These are phyloP conservation scores for Trematocara marginatum DNA, from an alignment of 2,113 vertebrate genomes.

Conservation along the genomic window DNA sequence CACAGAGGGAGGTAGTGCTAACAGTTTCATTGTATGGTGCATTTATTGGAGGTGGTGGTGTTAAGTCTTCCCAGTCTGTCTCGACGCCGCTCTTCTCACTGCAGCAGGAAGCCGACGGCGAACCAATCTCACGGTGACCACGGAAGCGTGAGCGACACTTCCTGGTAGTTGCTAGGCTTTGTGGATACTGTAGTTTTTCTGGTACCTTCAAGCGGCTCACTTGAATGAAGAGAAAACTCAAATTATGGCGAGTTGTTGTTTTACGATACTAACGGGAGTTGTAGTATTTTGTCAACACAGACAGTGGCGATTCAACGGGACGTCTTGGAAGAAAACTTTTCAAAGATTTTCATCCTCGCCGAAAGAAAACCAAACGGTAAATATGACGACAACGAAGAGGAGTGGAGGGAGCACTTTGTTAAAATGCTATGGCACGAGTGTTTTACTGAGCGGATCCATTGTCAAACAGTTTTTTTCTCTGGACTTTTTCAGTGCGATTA, in stretches of 20 bases:
- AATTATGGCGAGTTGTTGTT: slow-evolving; percentile 28
- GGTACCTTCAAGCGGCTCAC: accelerated
- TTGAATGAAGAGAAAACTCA: neutral
- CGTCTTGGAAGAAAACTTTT: slow-evolving; percentile 57
- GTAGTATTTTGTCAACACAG: slow-evolving; percentile 58
- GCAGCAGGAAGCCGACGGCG: slow-evolving; percentile 71
- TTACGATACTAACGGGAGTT: slow-evolving; percentile 38
- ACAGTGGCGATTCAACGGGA: slow-evolving; percentile 51
- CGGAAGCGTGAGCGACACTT: slow-evolving; percentile 55
- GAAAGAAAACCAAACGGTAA: slow-evolving; percentile 32
- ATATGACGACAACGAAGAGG: neutral
- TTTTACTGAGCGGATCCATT: neutral
- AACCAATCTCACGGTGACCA: slow-evolving; percentile 60
- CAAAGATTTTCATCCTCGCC: neutral
- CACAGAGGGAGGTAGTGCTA: slow-evolving; percentile 56
- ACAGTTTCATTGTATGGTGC: slow-evolving; percentile 76
- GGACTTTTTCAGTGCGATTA: neutral
- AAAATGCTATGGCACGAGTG: neutral
- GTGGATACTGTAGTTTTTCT: slow-evolving; percentile 58
- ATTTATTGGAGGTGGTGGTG: slow-evolving; percentile 58
- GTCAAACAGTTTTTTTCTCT: neutral
- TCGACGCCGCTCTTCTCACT: slow-evolving; percentile 68
- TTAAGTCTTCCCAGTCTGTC: slow-evolving; percentile 61
- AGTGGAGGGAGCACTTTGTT: neutral
- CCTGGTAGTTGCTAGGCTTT: neutral